Percentiles rank a stretch among this genome's conserved stretches.
These are phyloP conservation scores for Tiaroga cobitis DNA, from an alignment of 2,797 vertebrate species.

Conservation along the genomic window DNA sequence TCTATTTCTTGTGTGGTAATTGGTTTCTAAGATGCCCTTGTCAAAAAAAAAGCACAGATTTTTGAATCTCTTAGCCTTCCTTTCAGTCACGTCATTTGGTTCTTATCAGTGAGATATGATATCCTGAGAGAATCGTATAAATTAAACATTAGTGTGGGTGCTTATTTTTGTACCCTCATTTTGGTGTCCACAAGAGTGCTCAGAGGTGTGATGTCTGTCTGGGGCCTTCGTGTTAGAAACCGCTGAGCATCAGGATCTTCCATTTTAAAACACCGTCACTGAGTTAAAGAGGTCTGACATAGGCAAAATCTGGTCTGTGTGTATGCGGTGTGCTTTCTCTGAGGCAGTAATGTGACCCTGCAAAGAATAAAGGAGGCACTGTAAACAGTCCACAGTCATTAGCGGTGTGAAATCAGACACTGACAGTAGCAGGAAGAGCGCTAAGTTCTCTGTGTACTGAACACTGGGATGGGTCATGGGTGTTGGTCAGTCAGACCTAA, in stretches of 20 bases:
- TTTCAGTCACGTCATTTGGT: constrained; percentile 80
- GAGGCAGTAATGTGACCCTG: constrained; percentile 42
- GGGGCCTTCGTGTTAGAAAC: not conserved
- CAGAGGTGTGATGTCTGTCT: constrained; percentile 54
- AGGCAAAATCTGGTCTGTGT: not conserved
- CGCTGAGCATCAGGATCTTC: constrained; percentile 17
- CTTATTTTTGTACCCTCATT: constrained; percentile 73
- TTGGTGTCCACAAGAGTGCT: constrained; percentile 58
- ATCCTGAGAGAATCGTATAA: constrained; percentile 79
- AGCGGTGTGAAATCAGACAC: constrained; percentile 61
- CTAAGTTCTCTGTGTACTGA: constrained; percentile 35
- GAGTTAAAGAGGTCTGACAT: not conserved
- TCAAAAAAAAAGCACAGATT: constrained; percentile 72
- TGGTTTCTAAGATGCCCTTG: constrained; percentile 84
- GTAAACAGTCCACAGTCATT: constrained; percentile 58
- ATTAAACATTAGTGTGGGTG: constrained; percentile 76
- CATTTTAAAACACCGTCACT: constrained; percentile 22
- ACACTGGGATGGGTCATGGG: constrained; percentile 1
- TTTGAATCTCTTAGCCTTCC: constrained; percentile 74
- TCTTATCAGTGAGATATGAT: constrained; percentile 80
- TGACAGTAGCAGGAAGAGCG: constrained; percentile 44
- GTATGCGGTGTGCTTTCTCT: constrained; percentile 24
- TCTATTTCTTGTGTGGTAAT: constrained; percentile 87
- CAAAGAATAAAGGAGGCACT: constrained; percentile 42
- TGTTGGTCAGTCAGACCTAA: not conserved